Conservation (phyloP, 2,888 invertebrate genomes). For the Steinernema hermaphroditum region DNA sequence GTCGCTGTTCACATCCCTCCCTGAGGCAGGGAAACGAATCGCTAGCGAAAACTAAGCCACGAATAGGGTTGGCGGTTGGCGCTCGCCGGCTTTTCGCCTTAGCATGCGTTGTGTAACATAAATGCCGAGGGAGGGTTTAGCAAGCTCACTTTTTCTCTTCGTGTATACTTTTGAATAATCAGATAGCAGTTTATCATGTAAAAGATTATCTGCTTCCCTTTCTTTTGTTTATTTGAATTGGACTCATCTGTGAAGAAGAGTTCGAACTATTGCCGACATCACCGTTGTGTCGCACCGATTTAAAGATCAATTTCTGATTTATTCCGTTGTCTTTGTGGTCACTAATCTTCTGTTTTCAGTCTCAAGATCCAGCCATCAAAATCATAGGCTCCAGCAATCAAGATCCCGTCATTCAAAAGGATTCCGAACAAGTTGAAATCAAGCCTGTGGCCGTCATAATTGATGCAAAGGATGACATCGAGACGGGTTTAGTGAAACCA, state of each 20-base stretch:
- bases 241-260: too few species aligned
- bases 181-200: too few species aligned
- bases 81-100: neutral
- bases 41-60: neutral
- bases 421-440: neutral
- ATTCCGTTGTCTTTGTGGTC: too few species aligned
- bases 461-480: neutral
- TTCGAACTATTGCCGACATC: too few species aligned
- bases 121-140: neutral
- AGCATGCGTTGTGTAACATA: neutral
- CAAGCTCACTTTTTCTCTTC: too few species aligned
- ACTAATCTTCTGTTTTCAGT: constrained; percentile 41
- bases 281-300: too few species aligned
- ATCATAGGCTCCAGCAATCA: constrained; percentile 35
- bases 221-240: too few species aligned
- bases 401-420: neutral
- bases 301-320: too few species aligned
- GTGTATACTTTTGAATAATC: too few species aligned
- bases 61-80: neutral
- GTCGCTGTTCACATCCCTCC: neutral
- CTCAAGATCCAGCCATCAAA: constrained; percentile 53
- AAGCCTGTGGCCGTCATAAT: neutral
- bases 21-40: neutral
- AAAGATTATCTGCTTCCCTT: too few species aligned
- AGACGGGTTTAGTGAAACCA: neutral